A percentile compares a stretch with the other conserved stretches of the same genome.
Evolutionary conservation across 2,888 invertebrate species (phyloP).

Genomic region (Hypolimnas misippus): DNA sequence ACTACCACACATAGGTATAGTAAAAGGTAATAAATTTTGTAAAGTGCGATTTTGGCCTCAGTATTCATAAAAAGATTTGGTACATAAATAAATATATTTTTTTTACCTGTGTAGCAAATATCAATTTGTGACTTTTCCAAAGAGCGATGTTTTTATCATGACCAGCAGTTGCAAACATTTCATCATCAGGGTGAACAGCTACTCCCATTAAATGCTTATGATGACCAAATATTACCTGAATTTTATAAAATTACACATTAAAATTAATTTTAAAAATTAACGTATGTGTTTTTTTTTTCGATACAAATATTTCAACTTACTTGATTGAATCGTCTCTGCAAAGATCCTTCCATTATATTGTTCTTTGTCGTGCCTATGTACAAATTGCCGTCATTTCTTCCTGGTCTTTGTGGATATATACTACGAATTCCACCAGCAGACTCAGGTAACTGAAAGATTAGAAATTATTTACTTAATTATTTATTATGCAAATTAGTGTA

Average conservation of each 20-base stretch:
- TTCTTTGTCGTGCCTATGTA: slow-evolving; percentile 96
- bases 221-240: slow-evolving; percentile 94
- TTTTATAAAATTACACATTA: too few species aligned
- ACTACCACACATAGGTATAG: too few species aligned
- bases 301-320: slow-evolving; percentile 55
- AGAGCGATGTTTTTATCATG: slow-evolving; percentile 95
- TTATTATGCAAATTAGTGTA: too few species aligned
- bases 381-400: slow-evolving; percentile 94
- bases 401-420: slow-evolving; percentile 94
- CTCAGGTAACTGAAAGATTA: slow-evolving; percentile 89
- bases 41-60: not conserved
- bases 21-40: too few species aligned
- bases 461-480: not conserved
- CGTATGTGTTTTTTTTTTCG: not conserved
- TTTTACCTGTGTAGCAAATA: slow-evolving; percentile 93
- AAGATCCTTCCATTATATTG: slow-evolving; percentile 94
- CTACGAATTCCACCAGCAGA: slow-evolving; percentile 94
- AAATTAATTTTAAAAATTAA: slow-evolving; percentile 7
- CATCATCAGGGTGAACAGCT: slow-evolving; percentile 95
- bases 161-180: slow-evolving; percentile 95
- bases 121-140: slow-evolving; percentile 94
- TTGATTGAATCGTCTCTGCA: slow-evolving; percentile 94
- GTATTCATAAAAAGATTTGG: too few species aligned
- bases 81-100: not conserved
- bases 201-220: slow-evolving; percentile 94